A percentile compares a stretch with the other conserved stretches of the same genome.
Evolutionary conservation across 2,888 invertebrate species (phyloP).

Genomic region (Coelopa pilipes): DNA sequence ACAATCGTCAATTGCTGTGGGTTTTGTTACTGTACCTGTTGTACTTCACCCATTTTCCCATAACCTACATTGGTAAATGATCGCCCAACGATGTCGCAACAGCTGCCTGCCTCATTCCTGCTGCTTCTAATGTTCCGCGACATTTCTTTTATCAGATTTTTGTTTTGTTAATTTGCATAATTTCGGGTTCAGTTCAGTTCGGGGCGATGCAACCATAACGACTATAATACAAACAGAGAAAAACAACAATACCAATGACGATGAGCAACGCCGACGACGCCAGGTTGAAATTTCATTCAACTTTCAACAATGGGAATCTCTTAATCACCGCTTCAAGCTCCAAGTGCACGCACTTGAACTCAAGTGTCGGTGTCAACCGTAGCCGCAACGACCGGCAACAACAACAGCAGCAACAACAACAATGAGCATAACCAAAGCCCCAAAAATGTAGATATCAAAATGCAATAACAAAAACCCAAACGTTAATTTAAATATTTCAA

Average conservation of each 20-base stretch:
- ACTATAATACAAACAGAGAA: not conserved
- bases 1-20: not conserved
- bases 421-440: not conserved
- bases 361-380: slow-evolving; percentile 26
- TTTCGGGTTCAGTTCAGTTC: no score
- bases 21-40: not conserved
- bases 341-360: slow-evolving; percentile 39
- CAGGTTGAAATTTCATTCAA: slow-evolving; percentile 13
- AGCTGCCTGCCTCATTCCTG: not conserved
- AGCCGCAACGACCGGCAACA: not conserved
- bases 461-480: not conserved
- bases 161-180: no score
- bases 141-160: not conserved
- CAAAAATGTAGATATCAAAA: not conserved
- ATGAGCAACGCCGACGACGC: not conserved
- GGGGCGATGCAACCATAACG: not conserved
- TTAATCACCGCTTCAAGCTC: slow-evolving; percentile 32
- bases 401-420: slow-evolving; percentile 4
- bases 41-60: slow-evolving; percentile 4
- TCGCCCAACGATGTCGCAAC: not conserved
- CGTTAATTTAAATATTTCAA: slow-evolving; percentile 2
- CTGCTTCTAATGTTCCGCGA: not conserved
- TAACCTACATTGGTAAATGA: slow-evolving; percentile 1
- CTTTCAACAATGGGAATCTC: slow-evolving; percentile 1
- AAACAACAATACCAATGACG: not conserved